Conservation (phyloP, 2,888 invertebrate species). For the Molorchus minor region DNA sequence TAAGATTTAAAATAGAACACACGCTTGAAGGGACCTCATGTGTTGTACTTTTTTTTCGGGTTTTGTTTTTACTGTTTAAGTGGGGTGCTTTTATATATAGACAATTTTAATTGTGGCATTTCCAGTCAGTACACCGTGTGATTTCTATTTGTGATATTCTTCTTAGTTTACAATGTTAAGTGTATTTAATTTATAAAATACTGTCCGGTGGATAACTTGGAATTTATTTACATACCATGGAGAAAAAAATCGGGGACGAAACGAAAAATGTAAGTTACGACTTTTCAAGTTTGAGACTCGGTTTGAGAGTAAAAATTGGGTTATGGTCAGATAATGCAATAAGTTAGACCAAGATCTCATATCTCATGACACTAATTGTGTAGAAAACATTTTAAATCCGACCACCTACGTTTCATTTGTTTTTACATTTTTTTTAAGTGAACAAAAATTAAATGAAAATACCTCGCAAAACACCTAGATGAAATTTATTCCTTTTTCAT, state of each 20-base stretch:
- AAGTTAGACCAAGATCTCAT: too few relatives aligned
- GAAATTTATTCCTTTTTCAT: too few relatives aligned
- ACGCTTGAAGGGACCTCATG: constrained; percentile 30
- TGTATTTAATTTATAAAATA: constrained; percentile 8
- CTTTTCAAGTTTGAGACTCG: too few relatives aligned
- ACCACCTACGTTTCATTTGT: too few relatives aligned
- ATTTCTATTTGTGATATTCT: constrained; percentile 25
- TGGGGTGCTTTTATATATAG: constrained; percentile 53
- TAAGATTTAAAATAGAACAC: constrained; percentile 31
- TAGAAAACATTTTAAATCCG: too few relatives aligned
- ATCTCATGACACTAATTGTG: too few relatives aligned
- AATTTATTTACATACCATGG: neutral
- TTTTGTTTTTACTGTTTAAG: constrained; percentile 43
- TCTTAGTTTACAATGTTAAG: neutral
- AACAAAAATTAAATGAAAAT: too few relatives aligned
- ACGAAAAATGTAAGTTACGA: constrained; percentile 18
- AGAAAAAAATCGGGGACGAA: constrained; percentile 1
- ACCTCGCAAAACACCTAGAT: too few relatives aligned
- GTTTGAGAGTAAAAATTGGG: too few relatives aligned
- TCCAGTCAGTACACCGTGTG: constrained; percentile 27
- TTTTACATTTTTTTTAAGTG: too few relatives aligned
- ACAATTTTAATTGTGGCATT: constrained; percentile 44
- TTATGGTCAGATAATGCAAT: too few relatives aligned
- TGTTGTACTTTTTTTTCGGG: constrained; percentile 38
- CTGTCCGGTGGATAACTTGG: neutral